A percentile compares a stretch with the other conserved stretches of the same genome.
These are phyloP conservation scores for Morone saxatilis DNA, from an alignment of 2,113 vertebrate species.

Conservation along the genomic window DNA sequence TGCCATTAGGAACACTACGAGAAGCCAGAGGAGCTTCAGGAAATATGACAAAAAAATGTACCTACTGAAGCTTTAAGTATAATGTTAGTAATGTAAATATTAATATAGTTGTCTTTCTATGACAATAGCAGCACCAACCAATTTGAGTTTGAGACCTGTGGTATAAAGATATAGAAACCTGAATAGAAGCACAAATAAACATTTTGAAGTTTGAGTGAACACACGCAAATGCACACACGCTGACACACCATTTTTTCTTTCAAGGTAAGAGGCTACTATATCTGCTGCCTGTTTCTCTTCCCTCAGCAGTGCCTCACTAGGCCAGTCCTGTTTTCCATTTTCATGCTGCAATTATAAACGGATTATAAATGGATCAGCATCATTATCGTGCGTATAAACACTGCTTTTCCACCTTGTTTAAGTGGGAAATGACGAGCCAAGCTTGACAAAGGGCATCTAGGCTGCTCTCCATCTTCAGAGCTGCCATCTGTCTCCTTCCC, in stretches of 20 bases:
- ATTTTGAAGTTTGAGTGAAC: too few species aligned
- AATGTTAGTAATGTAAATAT: too few species aligned
- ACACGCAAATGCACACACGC: neutral
- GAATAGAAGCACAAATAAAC: neutral
- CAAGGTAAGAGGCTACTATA: neutral
- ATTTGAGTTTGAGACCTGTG: too few species aligned
- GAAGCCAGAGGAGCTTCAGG: too few species aligned
- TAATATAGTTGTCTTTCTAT: too few species aligned
- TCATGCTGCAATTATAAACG: neutral
- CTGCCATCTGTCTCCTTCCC: constrained; percentile 43
- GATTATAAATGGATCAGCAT: constrained; percentile 7
- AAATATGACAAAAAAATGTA: too few species aligned
- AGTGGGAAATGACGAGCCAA: constrained; percentile 10
- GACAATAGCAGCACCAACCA: too few species aligned
- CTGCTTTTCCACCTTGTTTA: neutral
- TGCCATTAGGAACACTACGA: too few species aligned
- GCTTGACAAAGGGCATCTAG: constrained; percentile 15
- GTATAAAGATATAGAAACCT: neutral
- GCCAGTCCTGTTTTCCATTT: neutral
- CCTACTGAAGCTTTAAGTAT: too few species aligned
- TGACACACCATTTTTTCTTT: neutral
- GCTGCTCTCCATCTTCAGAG: constrained; percentile 38
- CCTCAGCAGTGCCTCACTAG: neutral
- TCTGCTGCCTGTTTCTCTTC: neutral
- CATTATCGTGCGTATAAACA: neutral